phyloP scores from a whole-genome alignment of 2,113 vertebrate genomes.

The Dasypus novemcinctus region DNA sequence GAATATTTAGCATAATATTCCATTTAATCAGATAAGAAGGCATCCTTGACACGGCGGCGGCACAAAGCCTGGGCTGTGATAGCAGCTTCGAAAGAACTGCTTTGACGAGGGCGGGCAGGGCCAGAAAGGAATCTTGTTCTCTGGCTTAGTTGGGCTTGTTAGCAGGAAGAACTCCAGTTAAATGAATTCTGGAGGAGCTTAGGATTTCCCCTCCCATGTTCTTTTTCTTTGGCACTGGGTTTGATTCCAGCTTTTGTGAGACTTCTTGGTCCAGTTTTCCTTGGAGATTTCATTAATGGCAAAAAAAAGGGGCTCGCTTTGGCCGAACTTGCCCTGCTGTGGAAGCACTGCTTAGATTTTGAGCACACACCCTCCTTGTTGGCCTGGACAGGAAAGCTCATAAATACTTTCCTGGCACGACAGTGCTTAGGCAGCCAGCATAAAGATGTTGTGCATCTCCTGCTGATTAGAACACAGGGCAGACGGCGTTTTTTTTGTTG shows the following conservation, averaged over 20 bases:
- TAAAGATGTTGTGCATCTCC: not conserved
- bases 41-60: not conserved
- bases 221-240: not conserved
- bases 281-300: not conserved
- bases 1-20: slow-evolving; percentile 56
- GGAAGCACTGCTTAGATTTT: not conserved
- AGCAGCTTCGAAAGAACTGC: not conserved
- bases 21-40: slow-evolving; percentile 50
- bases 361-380: not conserved
- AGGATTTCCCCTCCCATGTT: not conserved
- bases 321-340: not conserved
- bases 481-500: not conserved
- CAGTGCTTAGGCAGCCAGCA: not conserved
- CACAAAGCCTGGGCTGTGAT: not conserved
- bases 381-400: not conserved
- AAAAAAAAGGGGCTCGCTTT: not conserved
- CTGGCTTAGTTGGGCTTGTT: not conserved
- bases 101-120: not conserved
- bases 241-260: slow-evolving; percentile 37
- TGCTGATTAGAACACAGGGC: not conserved
- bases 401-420: not conserved
- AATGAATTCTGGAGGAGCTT: not conserved
- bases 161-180: not conserved
- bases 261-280: slow-evolving; percentile 19
- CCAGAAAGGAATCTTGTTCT: slow-evolving; percentile 11